Percentiles rank a stretch among this genome's conserved stretches.
Conservation (phyloP, 2,797 vertebrate species). For the Calcarius lapponicus region DNA sequence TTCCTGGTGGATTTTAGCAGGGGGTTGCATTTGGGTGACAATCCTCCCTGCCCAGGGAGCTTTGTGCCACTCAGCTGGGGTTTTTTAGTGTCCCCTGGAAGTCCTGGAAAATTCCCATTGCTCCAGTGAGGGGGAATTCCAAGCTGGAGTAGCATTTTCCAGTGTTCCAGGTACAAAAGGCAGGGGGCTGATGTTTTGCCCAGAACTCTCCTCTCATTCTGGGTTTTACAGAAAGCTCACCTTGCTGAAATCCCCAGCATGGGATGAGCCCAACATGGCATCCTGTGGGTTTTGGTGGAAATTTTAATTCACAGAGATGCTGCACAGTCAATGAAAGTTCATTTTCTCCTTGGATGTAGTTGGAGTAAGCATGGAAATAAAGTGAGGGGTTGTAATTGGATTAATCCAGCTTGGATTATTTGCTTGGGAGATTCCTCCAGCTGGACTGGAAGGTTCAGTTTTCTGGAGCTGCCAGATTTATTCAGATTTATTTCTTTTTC, state of each 20-base stretch:
- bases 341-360: neutral
- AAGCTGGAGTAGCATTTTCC: neutral
- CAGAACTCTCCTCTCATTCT: neutral
- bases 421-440: neutral
- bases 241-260: neutral
- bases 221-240: neutral
- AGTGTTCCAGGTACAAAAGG: neutral
- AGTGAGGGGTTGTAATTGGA: accelerated
- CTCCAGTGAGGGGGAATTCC: neutral
- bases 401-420: neutral
- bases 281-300: neutral
- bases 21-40: neutral
- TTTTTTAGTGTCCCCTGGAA: neutral
- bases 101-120: neutral
- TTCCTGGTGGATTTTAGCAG: neutral
- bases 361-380: neutral
- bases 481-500: neutral
- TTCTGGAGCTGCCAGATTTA: neutral
- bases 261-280: neutral
- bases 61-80: neutral
- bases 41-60: neutral
- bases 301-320: neutral
- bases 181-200: neutral
- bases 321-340: neutral
- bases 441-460: neutral